phyloP scores from a whole-genome alignment of 2,113 vertebrate genomes.

The Bubalus kerabau region DNA sequence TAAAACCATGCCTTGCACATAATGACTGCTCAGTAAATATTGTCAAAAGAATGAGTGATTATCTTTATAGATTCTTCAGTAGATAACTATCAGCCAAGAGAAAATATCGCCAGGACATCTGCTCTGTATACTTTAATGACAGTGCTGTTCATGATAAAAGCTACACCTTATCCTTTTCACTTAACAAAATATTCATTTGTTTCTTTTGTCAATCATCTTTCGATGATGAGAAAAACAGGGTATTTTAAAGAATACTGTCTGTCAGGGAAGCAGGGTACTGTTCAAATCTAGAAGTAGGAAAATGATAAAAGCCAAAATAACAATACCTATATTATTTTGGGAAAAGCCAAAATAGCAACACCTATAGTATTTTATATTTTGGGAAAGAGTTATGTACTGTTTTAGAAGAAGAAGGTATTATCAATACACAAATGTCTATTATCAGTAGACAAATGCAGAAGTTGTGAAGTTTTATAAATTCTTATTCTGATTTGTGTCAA shows the following conservation, averaged over 20 bases:
- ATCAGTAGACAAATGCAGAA: slow-evolving; percentile 1
- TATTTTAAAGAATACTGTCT: background rate
- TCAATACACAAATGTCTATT: background rate
- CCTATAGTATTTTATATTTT: background rate
- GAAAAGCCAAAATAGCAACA: background rate
- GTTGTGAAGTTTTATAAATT: background rate
- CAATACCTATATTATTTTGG: background rate
- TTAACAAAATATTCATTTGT: background rate
- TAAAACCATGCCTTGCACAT: background rate
- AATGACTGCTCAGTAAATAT: background rate
- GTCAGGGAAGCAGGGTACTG: background rate
- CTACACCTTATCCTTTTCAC: background rate
- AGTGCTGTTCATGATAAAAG: background rate
- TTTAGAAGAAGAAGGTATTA: background rate
- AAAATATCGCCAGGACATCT: background rate
- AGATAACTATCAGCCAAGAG: background rate
- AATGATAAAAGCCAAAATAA: background rate
- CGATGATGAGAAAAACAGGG: background rate
- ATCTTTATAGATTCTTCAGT: background rate
- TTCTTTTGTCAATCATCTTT: background rate
- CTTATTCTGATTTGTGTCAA: slow-evolving; percentile 2
- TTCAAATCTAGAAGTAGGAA: background rate
- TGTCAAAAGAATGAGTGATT: background rate
- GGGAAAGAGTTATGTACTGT: background rate
- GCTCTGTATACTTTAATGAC: background rate